These are phyloP conservation scores for Gasterosteus aculeatus DNA, from an alignment of 2,113 vertebrate genomes.

Conservation along the genomic window DNA sequence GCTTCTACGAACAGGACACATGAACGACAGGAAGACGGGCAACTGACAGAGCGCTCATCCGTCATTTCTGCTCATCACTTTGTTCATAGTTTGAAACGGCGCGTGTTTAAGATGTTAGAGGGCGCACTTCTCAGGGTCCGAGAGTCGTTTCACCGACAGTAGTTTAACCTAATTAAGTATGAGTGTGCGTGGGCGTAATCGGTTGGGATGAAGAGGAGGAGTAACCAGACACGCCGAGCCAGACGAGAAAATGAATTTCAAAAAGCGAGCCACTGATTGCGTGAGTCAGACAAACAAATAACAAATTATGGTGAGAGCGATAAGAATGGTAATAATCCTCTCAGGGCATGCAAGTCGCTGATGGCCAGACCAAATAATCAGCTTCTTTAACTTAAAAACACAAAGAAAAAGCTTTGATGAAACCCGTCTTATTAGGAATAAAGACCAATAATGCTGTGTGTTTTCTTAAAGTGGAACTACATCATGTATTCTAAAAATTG, in stretches of 20 bases:
- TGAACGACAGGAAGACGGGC: slow-evolving; percentile 19
- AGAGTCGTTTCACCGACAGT: slow-evolving; percentile 22
- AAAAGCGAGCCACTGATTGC: neutral
- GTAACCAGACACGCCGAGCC: neutral
- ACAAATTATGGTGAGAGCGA: neutral
- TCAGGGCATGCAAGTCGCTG: slow-evolving; percentile 5
- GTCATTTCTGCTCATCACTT: slow-evolving; percentile 38
- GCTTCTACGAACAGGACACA: slow-evolving; percentile 35
- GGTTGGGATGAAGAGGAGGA: neutral
- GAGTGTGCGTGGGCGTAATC: neutral
- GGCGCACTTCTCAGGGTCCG: slow-evolving; percentile 20
- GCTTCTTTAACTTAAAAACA: slow-evolving; percentile 39
- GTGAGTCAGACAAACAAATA: too few relatives aligned
- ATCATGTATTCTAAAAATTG: neutral
- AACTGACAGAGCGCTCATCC: slow-evolving; percentile 28
- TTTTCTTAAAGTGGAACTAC: neutral
- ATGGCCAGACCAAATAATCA: neutral
- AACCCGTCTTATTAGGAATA: neutral
- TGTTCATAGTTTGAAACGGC: slow-evolving; percentile 38
- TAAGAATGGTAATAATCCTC: neutral
- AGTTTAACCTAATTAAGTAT: slow-evolving; percentile 37
- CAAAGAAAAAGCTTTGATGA: slow-evolving; percentile 28
- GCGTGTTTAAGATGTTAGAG: slow-evolving; percentile 38
- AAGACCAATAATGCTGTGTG: neutral
- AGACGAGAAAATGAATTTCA: neutral